phyloP scores from a whole-genome alignment of 2,113 vertebrate species.

The Petrocephalus microphthalmus region DNA sequence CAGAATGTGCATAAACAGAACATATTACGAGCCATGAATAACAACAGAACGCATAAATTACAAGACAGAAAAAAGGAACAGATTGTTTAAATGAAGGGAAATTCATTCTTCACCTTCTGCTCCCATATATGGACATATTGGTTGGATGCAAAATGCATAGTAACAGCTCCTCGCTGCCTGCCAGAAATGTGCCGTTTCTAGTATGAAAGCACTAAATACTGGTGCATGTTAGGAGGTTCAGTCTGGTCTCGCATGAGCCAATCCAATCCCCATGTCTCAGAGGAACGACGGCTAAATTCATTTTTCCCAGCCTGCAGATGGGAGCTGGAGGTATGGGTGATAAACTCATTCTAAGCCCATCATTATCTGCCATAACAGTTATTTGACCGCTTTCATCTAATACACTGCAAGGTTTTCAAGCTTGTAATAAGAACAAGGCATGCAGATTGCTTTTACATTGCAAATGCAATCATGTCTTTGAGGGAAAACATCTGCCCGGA shows the following conservation, averaged over 20 bases:
- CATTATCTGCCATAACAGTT: constrained; percentile 55
- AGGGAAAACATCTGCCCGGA: constrained; percentile 48
- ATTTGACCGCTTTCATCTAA: constrained; percentile 52
- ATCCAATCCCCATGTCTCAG: constrained; percentile 32
- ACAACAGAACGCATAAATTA: neutral
- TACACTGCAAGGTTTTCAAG: constrained; percentile 41
- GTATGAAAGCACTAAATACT: constrained; percentile 21
- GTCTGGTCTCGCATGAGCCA: constrained; percentile 30
- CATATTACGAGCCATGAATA: neutral
- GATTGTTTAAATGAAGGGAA: neutral
- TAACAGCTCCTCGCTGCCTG: constrained; percentile 20
- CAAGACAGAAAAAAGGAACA: neutral
- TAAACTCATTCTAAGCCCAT: constrained; percentile 50
- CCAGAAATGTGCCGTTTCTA: constrained; percentile 23
- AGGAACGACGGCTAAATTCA: constrained; percentile 18
- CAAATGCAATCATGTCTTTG: constrained; percentile 60
- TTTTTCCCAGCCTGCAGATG: constrained; percentile 25
- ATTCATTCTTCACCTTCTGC: neutral
- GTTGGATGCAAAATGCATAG: neutral
- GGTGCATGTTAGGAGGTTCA: constrained; percentile 18
- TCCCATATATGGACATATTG: neutral
- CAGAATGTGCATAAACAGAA: constrained; percentile 3
- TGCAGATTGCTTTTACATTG: constrained; percentile 59
- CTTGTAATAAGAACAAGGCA: constrained; percentile 52
- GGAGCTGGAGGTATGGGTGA: neutral